Conservation (phyloP, 1,140 invertebrate species). For the Aleiodes sp. region DNA sequence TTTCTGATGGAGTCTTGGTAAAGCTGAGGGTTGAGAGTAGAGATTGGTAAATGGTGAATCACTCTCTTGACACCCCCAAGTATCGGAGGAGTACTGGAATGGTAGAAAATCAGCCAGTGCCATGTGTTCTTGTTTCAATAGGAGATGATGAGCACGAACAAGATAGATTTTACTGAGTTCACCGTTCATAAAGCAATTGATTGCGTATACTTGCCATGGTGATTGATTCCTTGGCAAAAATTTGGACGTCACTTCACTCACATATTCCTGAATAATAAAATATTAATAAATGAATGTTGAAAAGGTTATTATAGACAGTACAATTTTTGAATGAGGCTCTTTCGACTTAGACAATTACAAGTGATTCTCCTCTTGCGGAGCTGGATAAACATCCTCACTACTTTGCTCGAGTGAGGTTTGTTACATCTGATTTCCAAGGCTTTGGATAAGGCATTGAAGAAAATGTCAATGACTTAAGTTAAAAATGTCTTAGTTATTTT, state of each 20-base stretch:
- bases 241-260: constrained; percentile 81
- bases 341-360: too few relatives aligned
- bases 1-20: constrained; percentile 74
- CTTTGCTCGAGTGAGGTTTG: too few relatives aligned
- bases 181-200: constrained; percentile 67
- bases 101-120: constrained; percentile 80
- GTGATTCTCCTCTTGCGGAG: too few relatives aligned
- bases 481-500: too few relatives aligned
- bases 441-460: too few relatives aligned
- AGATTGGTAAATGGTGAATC: constrained; percentile 68
- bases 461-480: too few relatives aligned
- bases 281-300: too few relatives aligned
- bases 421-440: too few relatives aligned
- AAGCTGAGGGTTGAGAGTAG: constrained; percentile 71
- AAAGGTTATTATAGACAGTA: too few relatives aligned
- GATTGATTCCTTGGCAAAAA: constrained; percentile 74
- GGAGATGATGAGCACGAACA: constrained; percentile 78
- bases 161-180: constrained; percentile 77
- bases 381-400: too few relatives aligned
- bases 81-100: constrained; percentile 66
- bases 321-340: too few relatives aligned
- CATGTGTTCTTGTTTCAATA: constrained; percentile 75
- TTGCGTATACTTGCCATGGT: constrained; percentile 83
- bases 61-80: constrained; percentile 52
- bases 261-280: constrained; percentile 81